phyloP scores from a whole-genome alignment of 92 coral and sea anemone species.

The Porites rus region DNA sequence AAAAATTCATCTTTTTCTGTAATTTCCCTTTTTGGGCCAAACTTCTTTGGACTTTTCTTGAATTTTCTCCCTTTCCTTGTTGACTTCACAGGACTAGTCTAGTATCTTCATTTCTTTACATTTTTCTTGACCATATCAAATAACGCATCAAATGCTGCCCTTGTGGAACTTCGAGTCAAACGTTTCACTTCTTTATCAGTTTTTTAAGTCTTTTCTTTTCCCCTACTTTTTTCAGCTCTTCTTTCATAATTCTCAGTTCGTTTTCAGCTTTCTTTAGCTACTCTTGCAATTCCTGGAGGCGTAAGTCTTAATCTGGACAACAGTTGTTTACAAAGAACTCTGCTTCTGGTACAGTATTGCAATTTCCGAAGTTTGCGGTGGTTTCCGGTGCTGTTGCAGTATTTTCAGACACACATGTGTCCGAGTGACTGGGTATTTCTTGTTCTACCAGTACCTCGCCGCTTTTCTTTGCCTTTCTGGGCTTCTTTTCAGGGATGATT shows the following conservation, averaged over 20 bases:
- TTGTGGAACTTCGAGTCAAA: conserved; percentile 48
- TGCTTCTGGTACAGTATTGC: conserved; percentile 10
- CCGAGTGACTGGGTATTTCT: too few species aligned
- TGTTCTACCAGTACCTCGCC: too few species aligned
- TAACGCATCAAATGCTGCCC: conserved; percentile 50
- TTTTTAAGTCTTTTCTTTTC: conserved; percentile 26
- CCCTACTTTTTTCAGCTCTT: neutral
- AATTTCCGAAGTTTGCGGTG: conserved; percentile 9
- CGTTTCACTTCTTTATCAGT: conserved; percentile 41
- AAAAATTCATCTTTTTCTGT: conserved; percentile 66
- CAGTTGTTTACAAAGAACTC: neutral
- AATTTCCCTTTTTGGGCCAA: conserved; percentile 62
- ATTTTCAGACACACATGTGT: too few species aligned
- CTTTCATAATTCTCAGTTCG: conserved; percentile 10
- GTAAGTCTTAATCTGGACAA: conserved; percentile 26
- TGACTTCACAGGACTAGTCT: conserved; percentile 55
- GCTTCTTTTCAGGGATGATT: too few species aligned
- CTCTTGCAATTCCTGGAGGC: conserved; percentile 29
- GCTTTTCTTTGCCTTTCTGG: too few species aligned
- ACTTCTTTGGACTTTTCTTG: conserved; percentile 57
- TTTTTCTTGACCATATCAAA: conserved; percentile 56
- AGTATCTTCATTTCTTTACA: conserved; percentile 48
- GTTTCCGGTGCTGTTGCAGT: too few species aligned
- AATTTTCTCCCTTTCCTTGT: conserved; percentile 57
- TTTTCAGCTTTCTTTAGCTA: conserved; percentile 18